Evolutionary conservation across 2,888 invertebrate genomes (phyloP), one percentile per base, ranked within the genome.

Genomic region (Metacarcinus magister): DNA sequence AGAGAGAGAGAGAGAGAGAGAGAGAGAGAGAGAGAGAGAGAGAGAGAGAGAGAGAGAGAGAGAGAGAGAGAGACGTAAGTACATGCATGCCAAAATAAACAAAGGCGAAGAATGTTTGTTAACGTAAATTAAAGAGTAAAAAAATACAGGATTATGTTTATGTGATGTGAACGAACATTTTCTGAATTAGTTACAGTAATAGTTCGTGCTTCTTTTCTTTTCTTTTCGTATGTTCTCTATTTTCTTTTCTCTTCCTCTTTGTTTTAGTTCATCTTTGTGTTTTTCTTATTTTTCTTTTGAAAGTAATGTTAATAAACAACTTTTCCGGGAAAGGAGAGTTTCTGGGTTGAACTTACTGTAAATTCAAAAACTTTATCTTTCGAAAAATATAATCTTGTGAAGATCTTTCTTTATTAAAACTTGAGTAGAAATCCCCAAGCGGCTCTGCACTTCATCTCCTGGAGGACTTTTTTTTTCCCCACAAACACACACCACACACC

Each of bases 361-460:
- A 82, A 82, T 82, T 82, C 82, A 82, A 82, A 82, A 82, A 82
- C 82, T 82, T 82, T 82, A 82, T 82, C 82, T 82, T 32, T 28
- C 32, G 32, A 82, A 82, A 82, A 82, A 82, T 82, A 82, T 82
- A 82, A 82, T 82, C 82, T 82, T 23, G 82, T 82, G 67, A 82
- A 32, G 82, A 82, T 82, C 82, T 82, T 82, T 82, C 82, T 82
- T 82, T 82, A 82, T 82, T 82, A 82, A 82, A 82, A 82, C 82
- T 82, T 82, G 82, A 82, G 82, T 13, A 28, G 82, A 82, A 32
- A 82, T 82, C 10, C 19, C 82, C 32, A 54, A 7, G 32, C 5
- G 19, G 32, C 75, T 28, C 75, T n/a, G 75, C 75, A 28, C 82
- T 82, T 13, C 82, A 82, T 82, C 32, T 28, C 32, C 28, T 5